Base-by-base conservation (phyloP, 2,797 vertebrate species). In the Notolepis coatsorum region DNA sequence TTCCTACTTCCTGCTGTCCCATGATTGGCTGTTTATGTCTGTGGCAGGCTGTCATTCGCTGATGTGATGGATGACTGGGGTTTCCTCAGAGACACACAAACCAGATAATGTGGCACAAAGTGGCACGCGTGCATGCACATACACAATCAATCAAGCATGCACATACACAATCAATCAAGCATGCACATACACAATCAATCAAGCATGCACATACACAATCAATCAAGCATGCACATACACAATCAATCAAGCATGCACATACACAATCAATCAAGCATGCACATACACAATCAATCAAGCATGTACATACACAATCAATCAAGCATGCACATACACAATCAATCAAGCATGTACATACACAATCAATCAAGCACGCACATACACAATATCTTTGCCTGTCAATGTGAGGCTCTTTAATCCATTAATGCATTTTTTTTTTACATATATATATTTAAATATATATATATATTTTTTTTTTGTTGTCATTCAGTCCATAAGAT, bases 1-100 rank as follows among this genome's bases (percentile, higher is more conserved):
- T 73, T 55, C 55, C 78, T 23, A 41, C 76, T 86, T 87, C 86
- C 81, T 85, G 82, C 59, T 68, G 43, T 58, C 42, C 47, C 23
- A 38, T 78, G 72, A 82, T 65, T 84, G 69, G 71, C 33, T 64
- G 54, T 60, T 77, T 68, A 73, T 76, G 69, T 80, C 61, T 81
- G 51, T 1, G 5, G 53, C 73, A 80, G 83, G 84, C 88, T 75
- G 76, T 77, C 33, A 33, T 31, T 35, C 2, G 28, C 49, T 2
- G 47, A 71, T 77, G 75, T 27, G 45, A 76, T 27, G 45, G 65
- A 74, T 48, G 47, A 42, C 68, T 38, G 37, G 50, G 45, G 46
- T 3, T 56, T n/a, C n/a, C n/a, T n/a, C 6, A 41, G 52, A 65
- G 25, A 23, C 25, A 48, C 12, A 37, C 35, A 37, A n/a, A 12